phyloP scores from a whole-genome alignment of 2,888 invertebrate genomes.

The Macrosiphum euphorbiae region DNA sequence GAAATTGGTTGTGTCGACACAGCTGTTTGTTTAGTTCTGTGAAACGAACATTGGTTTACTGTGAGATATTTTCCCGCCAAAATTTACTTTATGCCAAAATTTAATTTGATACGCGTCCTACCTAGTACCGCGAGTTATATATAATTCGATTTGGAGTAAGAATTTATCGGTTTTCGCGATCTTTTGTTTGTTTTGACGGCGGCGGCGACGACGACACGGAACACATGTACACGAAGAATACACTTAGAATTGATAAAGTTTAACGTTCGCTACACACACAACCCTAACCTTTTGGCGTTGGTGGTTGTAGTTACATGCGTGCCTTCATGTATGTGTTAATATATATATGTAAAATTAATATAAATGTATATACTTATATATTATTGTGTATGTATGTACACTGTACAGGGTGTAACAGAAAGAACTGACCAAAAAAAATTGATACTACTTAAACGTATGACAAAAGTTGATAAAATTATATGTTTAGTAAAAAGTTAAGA shows the following conservation, averaged over 20 bases:
- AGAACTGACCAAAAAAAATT: no score
- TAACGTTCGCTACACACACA: not conserved
- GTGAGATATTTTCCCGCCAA: not conserved
- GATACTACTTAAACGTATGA: no score
- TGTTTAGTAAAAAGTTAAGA: no score
- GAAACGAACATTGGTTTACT: not conserved
- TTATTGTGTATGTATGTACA: no score
- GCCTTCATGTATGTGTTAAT: no score
- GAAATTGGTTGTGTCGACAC: not conserved
- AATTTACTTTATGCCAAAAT: not conserved
- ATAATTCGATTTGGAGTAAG: not conserved
- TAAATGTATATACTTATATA: no score
- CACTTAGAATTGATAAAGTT: constrained; percentile 6
- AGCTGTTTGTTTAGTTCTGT: not conserved
- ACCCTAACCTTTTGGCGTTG: not conserved
- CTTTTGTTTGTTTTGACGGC: not conserved
- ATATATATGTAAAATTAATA: no score
- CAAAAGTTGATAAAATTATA: no score
- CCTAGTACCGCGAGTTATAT: not conserved
- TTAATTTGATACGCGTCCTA: not conserved
- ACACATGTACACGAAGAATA: not conserved
- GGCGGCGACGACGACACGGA: not conserved
- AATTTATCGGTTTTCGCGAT: not conserved
- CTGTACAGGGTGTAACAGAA: no score
- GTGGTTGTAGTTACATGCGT: not conserved